Percentiles rank a stretch among this genome's conserved stretches.
Evolutionary conservation across 1,140 invertebrate species (phyloP).

Genomic region (Xylocopa sonorina): DNA sequence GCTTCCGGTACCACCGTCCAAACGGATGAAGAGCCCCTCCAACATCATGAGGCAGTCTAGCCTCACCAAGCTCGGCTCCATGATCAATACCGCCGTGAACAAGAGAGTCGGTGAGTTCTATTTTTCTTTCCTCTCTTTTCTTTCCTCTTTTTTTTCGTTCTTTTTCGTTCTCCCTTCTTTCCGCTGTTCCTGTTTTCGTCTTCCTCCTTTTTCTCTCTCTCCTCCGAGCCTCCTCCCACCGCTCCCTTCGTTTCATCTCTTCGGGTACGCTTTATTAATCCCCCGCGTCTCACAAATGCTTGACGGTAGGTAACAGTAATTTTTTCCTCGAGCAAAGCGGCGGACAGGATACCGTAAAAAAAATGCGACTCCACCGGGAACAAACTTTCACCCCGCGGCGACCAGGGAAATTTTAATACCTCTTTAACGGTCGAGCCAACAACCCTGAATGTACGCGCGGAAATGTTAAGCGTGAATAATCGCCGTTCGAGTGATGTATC

Average conservation of each 20-base stretch:
- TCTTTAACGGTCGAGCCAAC: too few species aligned
- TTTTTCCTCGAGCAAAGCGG: neutral
- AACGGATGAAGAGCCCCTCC: conserved; percentile 81
- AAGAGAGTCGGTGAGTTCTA: conserved; percentile 78
- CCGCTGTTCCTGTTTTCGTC: neutral
- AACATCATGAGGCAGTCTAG: conserved; percentile 86
- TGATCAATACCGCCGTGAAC: conserved; percentile 86
- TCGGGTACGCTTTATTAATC: neutral
- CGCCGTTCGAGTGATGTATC: too few species aligned
- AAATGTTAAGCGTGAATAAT: too few species aligned
- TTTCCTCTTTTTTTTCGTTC: neutral
- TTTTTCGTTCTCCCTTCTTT: neutral
- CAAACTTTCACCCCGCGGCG: neutral
- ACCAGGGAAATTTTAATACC: neutral
- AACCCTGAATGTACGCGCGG: too few species aligned
- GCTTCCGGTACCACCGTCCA: conserved; percentile 69
- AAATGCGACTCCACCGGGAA: neutral
- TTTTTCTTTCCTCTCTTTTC: neutral
- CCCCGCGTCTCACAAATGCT: neutral
- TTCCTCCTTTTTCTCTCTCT: neutral
- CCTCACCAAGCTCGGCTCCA: conserved; percentile 86
- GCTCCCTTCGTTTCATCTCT: neutral
- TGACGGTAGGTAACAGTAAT: neutral
- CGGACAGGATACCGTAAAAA: neutral
- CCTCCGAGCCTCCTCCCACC: neutral